Percentiles rank a stretch among this genome's conserved stretches.
These are phyloP conservation scores for Drosophila colorata DNA, from an alignment of 2,888 invertebrate species.

Conservation along the genomic window DNA sequence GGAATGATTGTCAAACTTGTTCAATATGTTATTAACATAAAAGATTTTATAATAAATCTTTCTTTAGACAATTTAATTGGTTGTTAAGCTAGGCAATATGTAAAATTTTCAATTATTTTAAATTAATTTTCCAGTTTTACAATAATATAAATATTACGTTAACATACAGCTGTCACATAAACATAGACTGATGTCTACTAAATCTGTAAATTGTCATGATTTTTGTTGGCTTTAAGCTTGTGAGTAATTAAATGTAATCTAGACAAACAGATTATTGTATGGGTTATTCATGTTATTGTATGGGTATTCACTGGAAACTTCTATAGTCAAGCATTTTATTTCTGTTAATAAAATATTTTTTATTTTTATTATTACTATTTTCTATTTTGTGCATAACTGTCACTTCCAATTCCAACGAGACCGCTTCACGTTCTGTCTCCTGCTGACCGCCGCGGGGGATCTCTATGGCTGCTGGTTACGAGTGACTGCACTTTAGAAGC, in stretches of 20 bases:
- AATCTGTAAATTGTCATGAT: slow-evolving; percentile 8
- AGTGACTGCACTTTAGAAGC: slow-evolving; percentile 70
- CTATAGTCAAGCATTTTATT: too few species aligned
- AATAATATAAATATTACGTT: slow-evolving; percentile 4
- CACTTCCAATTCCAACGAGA: slow-evolving; percentile 12
- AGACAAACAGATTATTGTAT: background rate
- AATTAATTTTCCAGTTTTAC: slow-evolving; percentile 1
- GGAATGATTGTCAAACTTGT: background rate
- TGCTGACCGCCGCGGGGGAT: slow-evolving; percentile 2
- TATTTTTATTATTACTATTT: background rate
- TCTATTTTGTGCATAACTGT: background rate
- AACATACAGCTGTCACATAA: slow-evolving; percentile 24
- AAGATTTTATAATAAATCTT: background rate
- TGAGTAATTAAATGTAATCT: background rate
- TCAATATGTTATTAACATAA: background rate
- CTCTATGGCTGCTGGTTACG: slow-evolving; percentile 56
- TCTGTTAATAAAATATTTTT: background rate
- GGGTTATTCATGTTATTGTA: background rate
- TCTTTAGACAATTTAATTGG: background rate
- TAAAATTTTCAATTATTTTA: background rate
- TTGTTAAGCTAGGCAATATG: background rate
- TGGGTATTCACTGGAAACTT: background rate
- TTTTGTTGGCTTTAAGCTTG: slow-evolving; percentile 1
- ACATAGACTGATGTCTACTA: slow-evolving; percentile 2
- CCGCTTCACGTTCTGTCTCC: background rate